These are phyloP conservation scores for Drosophila cognata DNA, from an alignment of 2,888 invertebrate species.

Conservation along the genomic window DNA sequence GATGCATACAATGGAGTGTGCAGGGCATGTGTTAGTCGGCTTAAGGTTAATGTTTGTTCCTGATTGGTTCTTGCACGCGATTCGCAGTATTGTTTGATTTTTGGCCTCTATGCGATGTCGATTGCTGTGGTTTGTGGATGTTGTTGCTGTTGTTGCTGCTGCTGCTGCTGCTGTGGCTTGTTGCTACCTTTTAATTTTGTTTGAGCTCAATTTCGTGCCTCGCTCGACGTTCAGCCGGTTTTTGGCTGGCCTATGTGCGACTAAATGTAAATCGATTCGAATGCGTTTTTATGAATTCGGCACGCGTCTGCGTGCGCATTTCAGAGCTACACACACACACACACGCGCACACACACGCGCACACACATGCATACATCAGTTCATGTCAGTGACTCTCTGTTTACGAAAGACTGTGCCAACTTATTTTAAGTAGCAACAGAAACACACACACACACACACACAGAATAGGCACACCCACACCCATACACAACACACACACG, in stretches of 20 bases:
- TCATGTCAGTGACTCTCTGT: conserved; percentile 1
- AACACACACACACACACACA: neutral
- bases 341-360: conserved; percentile 4
- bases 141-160: neutral
- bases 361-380: neutral
- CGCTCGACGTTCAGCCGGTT: conserved; percentile 43
- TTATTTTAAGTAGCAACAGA: conserved; percentile 26
- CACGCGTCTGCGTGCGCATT: conserved; percentile 83
- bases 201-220: conserved; percentile 70
- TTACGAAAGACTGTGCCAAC: conserved; percentile 36
- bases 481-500: conserved; percentile 27
- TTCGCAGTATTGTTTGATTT: conserved; percentile 41
- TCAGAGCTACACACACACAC: conserved; percentile 32
- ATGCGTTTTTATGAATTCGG: conserved; percentile 82
- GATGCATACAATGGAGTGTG: neutral
- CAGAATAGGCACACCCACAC: conserved; percentile 9
- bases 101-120: conserved; percentile 29
- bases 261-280: conserved; percentile 77
- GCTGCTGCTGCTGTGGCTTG: conserved; percentile 1
- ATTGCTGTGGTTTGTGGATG: conserved; percentile 12
- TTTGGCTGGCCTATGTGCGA: conserved; percentile 56
- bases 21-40: conserved; percentile 35
- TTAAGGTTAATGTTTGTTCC: neutral
- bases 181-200: conserved; percentile 55
- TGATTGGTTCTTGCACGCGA: conserved; percentile 47